Evolutionary conservation across 2,888 invertebrate genomes (phyloP).

Genomic region (Thymelicus sylvestris): DNA sequence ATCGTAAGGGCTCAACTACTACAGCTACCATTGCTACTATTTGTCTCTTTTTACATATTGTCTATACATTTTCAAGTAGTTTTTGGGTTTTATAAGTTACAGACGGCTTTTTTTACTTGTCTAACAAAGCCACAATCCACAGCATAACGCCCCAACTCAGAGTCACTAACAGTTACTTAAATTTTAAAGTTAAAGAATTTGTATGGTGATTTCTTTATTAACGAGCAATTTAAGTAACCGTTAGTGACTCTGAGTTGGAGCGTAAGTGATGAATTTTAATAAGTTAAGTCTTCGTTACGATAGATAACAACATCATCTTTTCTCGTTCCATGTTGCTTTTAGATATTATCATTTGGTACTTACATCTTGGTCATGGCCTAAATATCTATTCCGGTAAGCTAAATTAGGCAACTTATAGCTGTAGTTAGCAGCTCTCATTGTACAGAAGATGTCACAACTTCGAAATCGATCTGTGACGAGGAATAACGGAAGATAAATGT

Average conservation of each 20-base stretch:
- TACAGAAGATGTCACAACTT: constrained; percentile 6
- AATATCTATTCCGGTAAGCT: neutral
- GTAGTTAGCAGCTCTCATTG: neutral
- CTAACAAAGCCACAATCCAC: too few relatives aligned
- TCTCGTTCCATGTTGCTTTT: neutral
- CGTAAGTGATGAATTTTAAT: too few relatives aligned
- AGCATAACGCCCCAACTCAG: too few relatives aligned
- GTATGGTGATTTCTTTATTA: too few relatives aligned
- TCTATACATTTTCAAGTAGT: too few relatives aligned
- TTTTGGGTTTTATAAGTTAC: neutral
- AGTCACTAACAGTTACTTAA: too few relatives aligned
- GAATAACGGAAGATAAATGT: constrained; percentile 6
- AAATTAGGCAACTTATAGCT: neutral
- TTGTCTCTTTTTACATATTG: too few relatives aligned
- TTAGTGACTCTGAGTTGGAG: too few relatives aligned
- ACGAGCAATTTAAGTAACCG: too few relatives aligned
- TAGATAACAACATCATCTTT: neutral
- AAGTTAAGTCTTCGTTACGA: too few relatives aligned
- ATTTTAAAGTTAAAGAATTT: too few relatives aligned
- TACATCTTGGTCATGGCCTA: neutral
- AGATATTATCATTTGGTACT: neutral
- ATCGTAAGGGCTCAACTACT: neutral
- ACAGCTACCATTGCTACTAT: too few relatives aligned
- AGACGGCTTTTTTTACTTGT: neutral
- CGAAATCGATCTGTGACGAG: constrained; percentile 1